Evolutionary conservation across 1,140 invertebrate genomes (phyloP), one percentile per base, ranked within the genome.

Genomic region (Mamestra configurata): DNA sequence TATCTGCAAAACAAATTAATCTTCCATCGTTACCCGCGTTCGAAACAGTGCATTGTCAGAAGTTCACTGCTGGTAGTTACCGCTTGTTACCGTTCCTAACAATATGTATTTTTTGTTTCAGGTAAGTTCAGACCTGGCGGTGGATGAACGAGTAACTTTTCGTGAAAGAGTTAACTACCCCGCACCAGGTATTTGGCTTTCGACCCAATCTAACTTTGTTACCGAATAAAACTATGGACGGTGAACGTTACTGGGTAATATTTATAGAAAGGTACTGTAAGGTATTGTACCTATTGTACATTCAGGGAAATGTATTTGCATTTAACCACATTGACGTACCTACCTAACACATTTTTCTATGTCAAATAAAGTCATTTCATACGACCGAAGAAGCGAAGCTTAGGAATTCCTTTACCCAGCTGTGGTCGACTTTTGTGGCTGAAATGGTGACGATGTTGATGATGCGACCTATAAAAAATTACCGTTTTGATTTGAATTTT

Each of bases 71-170:
- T 18, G 4, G 15, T 35, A 61, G 59, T 64, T 64, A 64, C 7
- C 59, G n/a, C 59, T 64, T 46, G 64, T 73, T 73, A 55, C 35
- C 13, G 51, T 68, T 73, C 11, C 71, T 73, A 73, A 73, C 51
- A n/a, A 22, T 55, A 22, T 43, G 27, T 59, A 57, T 73, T 73
- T 73, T 73, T 73, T 40, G 31, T 73, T 59, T 8, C 71, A 73
- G 71, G 71, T 73, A 73, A 73, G 71, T 73, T 73, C 31, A 55
- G 18, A 55, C 11, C 35, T 15, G 20, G 27, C 46, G 0, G 7
- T 24, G 20, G 46, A 18, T 10, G 46, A 18, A 64, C 59, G 35
- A 64, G 59, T 71, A 51, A 71, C 68, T 71, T 71, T 27, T 10
- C 20, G 22, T 46, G 13, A 71, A 35, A 51, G 37, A 70, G 61